A percentile compares a stretch with the other conserved stretches of the same genome.
phyloP scores from a whole-genome alignment of 2,113 vertebrate genomes.

The Lepus europaeus region DNA sequence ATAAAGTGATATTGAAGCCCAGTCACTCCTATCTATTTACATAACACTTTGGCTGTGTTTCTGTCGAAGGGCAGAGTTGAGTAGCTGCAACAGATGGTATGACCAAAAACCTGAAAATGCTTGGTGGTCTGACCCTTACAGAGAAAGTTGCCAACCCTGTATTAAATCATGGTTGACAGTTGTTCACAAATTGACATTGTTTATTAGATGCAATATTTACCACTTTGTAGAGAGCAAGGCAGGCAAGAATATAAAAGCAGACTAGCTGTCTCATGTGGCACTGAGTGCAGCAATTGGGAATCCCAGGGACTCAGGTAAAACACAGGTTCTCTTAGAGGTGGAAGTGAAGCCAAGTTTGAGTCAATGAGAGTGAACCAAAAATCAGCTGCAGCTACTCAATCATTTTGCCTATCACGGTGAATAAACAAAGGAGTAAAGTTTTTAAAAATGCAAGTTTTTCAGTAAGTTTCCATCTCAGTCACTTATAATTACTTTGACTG shows the following conservation, averaged over 20 bases:
- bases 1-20: background rate
- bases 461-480: background rate
- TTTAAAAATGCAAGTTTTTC: background rate
- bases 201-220: background rate
- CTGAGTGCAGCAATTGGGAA: accelerated
- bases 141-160: background rate
- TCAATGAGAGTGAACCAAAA: background rate
- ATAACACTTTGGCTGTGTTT: background rate
- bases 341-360: background rate
- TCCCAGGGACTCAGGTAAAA: background rate
- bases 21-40: background rate
- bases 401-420: background rate
- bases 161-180: background rate
- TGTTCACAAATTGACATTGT: background rate
- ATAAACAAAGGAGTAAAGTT: background rate
- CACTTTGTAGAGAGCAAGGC: background rate
- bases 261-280: background rate
- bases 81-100: background rate
- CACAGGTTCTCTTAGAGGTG: background rate
- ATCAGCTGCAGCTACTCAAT: background rate
- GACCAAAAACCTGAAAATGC: background rate
- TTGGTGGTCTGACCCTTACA: background rate
- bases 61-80: background rate
- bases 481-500: background rate
- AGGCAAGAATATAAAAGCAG: background rate